Evolutionary conservation across 2,113 vertebrate species (phyloP).

Genomic region (Scomber scombrus): DNA sequence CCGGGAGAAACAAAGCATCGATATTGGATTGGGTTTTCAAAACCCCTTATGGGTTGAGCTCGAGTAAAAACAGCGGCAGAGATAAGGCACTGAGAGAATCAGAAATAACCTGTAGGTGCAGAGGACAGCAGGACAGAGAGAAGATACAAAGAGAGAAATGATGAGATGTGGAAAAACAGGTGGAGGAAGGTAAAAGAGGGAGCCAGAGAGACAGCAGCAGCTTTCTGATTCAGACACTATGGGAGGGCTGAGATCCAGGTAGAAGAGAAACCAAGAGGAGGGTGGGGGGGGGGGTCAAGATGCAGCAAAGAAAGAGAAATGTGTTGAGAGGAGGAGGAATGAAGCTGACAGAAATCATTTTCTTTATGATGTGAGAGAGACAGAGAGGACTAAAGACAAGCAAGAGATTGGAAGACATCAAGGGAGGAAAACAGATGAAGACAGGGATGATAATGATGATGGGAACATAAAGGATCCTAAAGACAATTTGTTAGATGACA

Average conservation of each 20-base stretch:
- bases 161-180: conserved; percentile 22
- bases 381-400: background rate
- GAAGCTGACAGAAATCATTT: conserved; percentile 2
- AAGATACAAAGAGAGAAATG: background rate
- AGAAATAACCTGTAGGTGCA: background rate
- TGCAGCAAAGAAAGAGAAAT: background rate
- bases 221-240: conserved; percentile 35
- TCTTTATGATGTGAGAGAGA: conserved; percentile 13
- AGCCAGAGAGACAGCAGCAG: conserved; percentile 9
- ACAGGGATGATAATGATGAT: background rate
- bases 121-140: conserved; percentile 16
- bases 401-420: background rate
- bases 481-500: background rate
- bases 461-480: background rate
- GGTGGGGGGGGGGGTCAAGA: background rate
- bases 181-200: conserved; percentile 3
- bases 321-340: conserved; percentile 4
- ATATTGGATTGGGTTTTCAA: background rate
- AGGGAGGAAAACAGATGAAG: background rate
- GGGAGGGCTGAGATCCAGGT: conserved; percentile 29
- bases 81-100: background rate
- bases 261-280: background rate
- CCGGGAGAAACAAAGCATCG: background rate
- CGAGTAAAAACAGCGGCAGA: conserved; percentile 1
- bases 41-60: background rate